Evolutionary conservation across 1,140 invertebrate genomes (phyloP).

Genomic region (Bombus soroeensis): DNA sequence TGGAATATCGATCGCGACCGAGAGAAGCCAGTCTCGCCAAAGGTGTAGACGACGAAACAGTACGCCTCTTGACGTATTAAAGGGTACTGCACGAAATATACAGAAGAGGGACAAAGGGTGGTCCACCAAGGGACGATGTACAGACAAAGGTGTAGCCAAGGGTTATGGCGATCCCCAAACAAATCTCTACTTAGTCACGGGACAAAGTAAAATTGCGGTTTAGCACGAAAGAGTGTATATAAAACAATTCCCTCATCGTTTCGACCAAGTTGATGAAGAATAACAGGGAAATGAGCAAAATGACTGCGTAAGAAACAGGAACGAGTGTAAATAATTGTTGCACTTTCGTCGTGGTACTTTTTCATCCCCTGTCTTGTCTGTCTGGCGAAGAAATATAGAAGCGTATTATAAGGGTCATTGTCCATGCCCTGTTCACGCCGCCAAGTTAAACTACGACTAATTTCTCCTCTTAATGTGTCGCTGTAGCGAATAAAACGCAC

Average conservation of each 20-base stretch:
- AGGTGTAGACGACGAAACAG: conserved; percentile 51
- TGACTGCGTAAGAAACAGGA: no score
- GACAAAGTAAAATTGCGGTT: conserved; percentile 6
- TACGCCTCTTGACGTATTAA: conserved; percentile 38
- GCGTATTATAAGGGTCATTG: conserved; percentile 13
- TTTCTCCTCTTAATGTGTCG: conserved; percentile 9
- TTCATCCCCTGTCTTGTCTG: neutral
- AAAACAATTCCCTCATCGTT: neutral
- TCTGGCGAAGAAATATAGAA: conserved; percentile 11
- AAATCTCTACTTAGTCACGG: neutral
- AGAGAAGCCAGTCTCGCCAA: conserved; percentile 38
- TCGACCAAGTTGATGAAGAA: neutral
- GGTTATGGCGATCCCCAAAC: conserved; percentile 33
- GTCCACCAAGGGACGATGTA: neutral
- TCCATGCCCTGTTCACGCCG: neutral
- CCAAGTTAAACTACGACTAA: conserved; percentile 24
- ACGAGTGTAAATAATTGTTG: conserved; percentile 1
- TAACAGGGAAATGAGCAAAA: no score
- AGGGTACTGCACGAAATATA: conserved; percentile 1
- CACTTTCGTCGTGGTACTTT: neutral
- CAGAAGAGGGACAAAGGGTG: neutral
- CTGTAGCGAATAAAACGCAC: neutral
- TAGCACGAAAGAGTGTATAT: neutral
- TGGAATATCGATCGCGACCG: conserved; percentile 68
- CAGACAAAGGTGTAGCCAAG: conserved; percentile 20